Percentiles rank a stretch among this genome's conserved stretches.
phyloP scores from a whole-genome alignment of 1,140 invertebrate genomes.

The Chrysomallon squamiferum region DNA sequence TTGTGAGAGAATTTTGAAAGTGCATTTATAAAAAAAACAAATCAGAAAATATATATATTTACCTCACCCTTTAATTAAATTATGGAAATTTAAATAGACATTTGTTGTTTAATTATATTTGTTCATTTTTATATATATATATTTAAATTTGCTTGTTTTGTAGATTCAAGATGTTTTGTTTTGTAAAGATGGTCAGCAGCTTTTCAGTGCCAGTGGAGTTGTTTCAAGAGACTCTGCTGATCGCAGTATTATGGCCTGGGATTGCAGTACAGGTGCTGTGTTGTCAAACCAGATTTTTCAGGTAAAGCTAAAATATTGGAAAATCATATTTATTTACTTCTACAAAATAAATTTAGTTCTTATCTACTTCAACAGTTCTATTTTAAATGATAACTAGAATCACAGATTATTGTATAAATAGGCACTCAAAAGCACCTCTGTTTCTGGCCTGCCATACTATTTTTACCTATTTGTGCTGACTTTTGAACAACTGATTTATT shows the following conservation, averaged over 20 bases:
- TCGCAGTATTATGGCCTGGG: slow-evolving; percentile 64
- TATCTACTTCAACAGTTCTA: background rate
- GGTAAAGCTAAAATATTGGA: too few relatives aligned
- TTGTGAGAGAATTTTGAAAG: too few relatives aligned
- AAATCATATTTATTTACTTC: background rate
- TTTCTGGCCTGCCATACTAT: too few relatives aligned
- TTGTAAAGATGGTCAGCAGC: slow-evolving; percentile 43
- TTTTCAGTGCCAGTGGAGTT: slow-evolving; percentile 56
- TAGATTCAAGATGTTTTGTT: slow-evolving; percentile 63
- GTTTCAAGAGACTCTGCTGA: slow-evolving; percentile 62
- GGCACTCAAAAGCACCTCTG: too few relatives aligned
- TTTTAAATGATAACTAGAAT: background rate
- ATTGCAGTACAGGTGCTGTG: slow-evolving; percentile 52
- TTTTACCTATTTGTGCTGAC: too few relatives aligned
- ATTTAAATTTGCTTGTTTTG: slow-evolving; percentile 12
- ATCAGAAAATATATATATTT: too few relatives aligned
- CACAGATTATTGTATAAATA: too few relatives aligned
- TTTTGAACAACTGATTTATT: too few relatives aligned
- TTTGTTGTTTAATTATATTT: too few relatives aligned
- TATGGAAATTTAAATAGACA: too few relatives aligned
- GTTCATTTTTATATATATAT: background rate
- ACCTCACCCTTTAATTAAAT: too few relatives aligned
- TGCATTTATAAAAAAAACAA: too few relatives aligned
- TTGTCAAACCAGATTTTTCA: slow-evolving; percentile 65
- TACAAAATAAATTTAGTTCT: background rate